Conservation (phyloP, 2,888 invertebrate genomes). For the Gastracanthus pulcherrimus region DNA sequence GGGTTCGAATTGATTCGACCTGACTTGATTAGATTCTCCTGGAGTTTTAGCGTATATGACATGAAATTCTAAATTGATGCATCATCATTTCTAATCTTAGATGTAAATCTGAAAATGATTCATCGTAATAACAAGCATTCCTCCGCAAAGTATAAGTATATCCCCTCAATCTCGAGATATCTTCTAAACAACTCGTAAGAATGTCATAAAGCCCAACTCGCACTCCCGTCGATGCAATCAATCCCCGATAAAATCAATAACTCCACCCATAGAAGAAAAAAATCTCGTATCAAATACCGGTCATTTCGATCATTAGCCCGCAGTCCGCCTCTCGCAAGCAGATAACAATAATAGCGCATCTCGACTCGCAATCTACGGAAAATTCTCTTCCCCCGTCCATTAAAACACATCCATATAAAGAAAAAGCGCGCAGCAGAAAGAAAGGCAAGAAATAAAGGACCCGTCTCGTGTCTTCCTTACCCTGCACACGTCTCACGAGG, state of each 20-base stretch:
- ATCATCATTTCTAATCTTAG: not conserved
- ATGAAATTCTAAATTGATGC: no score
- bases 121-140: not conserved
- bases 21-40: no score
- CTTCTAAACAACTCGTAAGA: not conserved
- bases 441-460: not conserved
- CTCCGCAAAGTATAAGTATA: not conserved
- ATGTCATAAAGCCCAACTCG: not conserved
- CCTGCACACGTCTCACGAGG: not conserved
- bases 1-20: no score
- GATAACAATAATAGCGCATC: not conserved
- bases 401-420: not conserved
- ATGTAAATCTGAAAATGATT: not conserved
- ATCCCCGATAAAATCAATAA: not conserved
- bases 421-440: not conserved
- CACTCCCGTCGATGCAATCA: not conserved
- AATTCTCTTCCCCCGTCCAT: no score
- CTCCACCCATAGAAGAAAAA: not conserved
- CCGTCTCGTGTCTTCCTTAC: not conserved
- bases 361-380: not conserved
- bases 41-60: no score
- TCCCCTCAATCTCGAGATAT: not conserved
- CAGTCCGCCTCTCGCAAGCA: no score
- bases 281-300: not conserved
- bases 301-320: constrained; percentile 17